Base-by-base conservation (phyloP, 2,113 vertebrate genomes). In the Lophura nycthemera region DNA sequence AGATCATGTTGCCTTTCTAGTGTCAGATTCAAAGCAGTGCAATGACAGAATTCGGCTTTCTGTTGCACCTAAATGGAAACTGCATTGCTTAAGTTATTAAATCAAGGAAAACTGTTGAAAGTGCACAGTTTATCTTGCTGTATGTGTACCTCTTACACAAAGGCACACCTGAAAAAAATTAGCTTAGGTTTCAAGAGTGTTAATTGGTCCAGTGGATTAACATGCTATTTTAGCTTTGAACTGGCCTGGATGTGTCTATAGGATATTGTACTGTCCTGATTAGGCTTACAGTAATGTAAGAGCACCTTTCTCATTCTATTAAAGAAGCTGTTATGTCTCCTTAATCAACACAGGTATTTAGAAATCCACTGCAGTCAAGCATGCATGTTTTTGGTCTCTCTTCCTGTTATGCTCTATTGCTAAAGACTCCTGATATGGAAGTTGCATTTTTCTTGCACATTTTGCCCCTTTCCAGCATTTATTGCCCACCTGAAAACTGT, bases 131-230 rank as follows among this genome's bases (percentile, higher is more conserved):
- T 65, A 87, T 14, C 45, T 70, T 69, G 78, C 30, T 42, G 20
- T 76, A 25, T 66, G 82, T n/a, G n/a, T 69, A 54, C 4, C 25
- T 42, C 52, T 90, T 67, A 45, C 2, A 11, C 63, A 69, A 86
- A 79, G 48, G 88, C 73, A 87, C 47, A 63, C 59, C 54, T 92
- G 59, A 27, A 89, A 94, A 48, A 50, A 95, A 70, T 20, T 61
- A 89, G 48, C 42, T 88, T 87, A 69, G 30, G 50, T 73, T 64
- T 88, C 22, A 61, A 36, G 54, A 43, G 63, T 91, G 78, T 24
- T 87, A 85, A 93, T 96, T 96, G 92, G 67, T 73, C 59, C 54
- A 73, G 71, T 66, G 93, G 85, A 95, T 96, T 94, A 95, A 15
- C 48, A 29, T 54, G 82, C 90, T 94, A 91, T 95, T 96, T 94